These are phyloP conservation scores for Proisotoma minuta DNA, from an alignment of 2,888 invertebrate species.

Conservation along the genomic window DNA sequence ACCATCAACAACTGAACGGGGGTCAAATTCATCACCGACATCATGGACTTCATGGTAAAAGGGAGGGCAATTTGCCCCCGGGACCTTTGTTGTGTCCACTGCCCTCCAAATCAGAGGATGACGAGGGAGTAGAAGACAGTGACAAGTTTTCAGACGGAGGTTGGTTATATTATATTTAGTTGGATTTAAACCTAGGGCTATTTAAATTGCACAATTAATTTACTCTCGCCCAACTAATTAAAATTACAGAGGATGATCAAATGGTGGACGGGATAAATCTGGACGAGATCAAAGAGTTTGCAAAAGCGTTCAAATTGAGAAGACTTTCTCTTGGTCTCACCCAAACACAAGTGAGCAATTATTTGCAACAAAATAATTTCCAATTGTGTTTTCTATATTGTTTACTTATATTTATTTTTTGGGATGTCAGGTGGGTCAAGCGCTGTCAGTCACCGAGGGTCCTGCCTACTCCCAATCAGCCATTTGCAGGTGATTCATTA, in stretches of 20 bases:
- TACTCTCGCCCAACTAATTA: not conserved
- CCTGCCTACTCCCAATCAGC: slow-evolving; percentile 99
- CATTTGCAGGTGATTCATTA: slow-evolving; percentile 84
- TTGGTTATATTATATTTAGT: slow-evolving; percentile 11
- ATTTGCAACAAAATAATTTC: no score
- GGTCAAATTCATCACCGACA: slow-evolving; percentile 29
- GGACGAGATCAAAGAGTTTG: slow-evolving; percentile 97
- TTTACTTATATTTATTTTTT: no score
- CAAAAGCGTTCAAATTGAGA: slow-evolving; percentile 77
- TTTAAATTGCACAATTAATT: not conserved
- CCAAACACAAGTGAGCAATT: slow-evolving; percentile 84
- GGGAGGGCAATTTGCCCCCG: slow-evolving; percentile 18
- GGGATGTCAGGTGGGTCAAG: no score
- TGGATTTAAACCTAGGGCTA: not conserved
- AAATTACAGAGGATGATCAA: slow-evolving; percentile 31
- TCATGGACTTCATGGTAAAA: slow-evolving; percentile 31
- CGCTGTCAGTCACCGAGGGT: slow-evolving; percentile 90
- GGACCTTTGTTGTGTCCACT: slow-evolving; percentile 27
- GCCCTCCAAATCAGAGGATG: no score
- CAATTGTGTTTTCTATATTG: no score
- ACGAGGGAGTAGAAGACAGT: no score
- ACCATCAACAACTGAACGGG: slow-evolving; percentile 18
- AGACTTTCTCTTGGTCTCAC: slow-evolving; percentile 89
- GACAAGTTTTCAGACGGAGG: slow-evolving; percentile 46
- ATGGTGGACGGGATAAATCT: slow-evolving; percentile 94